These are phyloP conservation scores for Nanger granti DNA, from an alignment of 2,113 vertebrate genomes.

Conservation along the genomic window DNA sequence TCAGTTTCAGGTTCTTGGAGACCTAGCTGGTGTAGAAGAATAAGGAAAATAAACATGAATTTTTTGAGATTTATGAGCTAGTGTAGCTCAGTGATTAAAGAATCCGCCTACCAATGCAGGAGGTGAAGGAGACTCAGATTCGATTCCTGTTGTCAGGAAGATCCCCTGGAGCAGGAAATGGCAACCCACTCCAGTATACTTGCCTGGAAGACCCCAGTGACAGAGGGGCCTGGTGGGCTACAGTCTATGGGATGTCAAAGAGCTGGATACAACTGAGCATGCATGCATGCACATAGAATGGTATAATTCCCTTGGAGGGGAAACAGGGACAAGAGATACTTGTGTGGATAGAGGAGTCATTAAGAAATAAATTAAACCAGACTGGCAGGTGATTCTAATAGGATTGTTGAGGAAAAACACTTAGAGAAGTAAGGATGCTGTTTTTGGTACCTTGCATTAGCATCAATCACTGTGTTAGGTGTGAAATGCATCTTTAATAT, in stretches of 20 bases:
- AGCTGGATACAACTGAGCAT: neutral
- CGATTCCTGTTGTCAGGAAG: neutral
- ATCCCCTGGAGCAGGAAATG: neutral
- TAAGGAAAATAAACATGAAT: neutral
- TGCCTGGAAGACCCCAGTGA: neutral
- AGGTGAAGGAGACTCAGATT: neutral
- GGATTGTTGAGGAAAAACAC: slow-evolving; percentile 27
- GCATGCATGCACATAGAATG: neutral
- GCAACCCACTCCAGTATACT: neutral
- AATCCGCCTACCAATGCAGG: neutral
- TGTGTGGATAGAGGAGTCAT: neutral
- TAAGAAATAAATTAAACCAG: slow-evolving; percentile 13
- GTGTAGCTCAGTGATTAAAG: neutral
- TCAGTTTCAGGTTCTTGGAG: slow-evolving; percentile 13
- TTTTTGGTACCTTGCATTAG: neutral
- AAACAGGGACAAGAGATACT: neutral
- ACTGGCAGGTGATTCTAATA: neutral
- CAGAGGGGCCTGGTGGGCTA: neutral
- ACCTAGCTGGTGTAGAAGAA: neutral
- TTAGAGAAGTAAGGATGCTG: neutral
- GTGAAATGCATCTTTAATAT: neutral
- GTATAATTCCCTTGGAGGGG: slow-evolving; percentile 7
- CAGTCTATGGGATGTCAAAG: neutral
- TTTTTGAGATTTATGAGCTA: slow-evolving; percentile 33
- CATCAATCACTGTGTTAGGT: neutral